Base-by-base conservation (phyloP, 2,888 invertebrate species). In the Tenthredo amoena region DNA sequence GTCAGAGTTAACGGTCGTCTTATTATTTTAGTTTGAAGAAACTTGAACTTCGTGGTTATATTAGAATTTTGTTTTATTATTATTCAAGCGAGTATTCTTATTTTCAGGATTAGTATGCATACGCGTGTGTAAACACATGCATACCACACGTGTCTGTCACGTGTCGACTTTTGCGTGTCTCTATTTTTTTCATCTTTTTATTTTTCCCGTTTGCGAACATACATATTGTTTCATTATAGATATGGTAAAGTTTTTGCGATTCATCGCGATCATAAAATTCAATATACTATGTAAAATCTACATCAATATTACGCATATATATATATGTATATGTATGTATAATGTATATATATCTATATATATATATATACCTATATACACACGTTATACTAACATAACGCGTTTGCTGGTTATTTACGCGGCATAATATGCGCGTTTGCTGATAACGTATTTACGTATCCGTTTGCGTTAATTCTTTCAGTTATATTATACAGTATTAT, bases 151-250 rank as follows among this genome's bases (percentile, higher is more conserved):
- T 26, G 62, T 26, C 62, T 21, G 2, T 26, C 62, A 62, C 62
- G 26, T 62, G 62, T 62, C 12, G 26, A 62, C 62, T 21, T 26
- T 21, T 4, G 21, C 62, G 26, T 21, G 62, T 62, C 26, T 26
- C 2, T 1, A 55, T n/a, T 55, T 55, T 55, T 55, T 12, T 26
- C 3, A 26, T 26, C 12, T 21, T 2, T 26, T 10, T 26, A 26
- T 26, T 26, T 10, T 21, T 12, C 2, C 3, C 62, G 62, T 55
- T 55, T 10, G 10, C 2, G 9, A 12, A 62, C 12, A 62, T 62
- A 62, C 62, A 26, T 26, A 62, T 62, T 62, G 62, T 62, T 62
- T 62, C 12, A 62, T 62, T 62, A 26, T 62, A 62, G 62, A 62
- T 18, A 68, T 15, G 68, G 34, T 26, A 34, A 68, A 34, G 34